Percentiles rank a stretch among this genome's conserved stretches.
Evolutionary conservation across 2,113 vertebrate genomes (phyloP).

Genomic region (Hyla sarda): DNA sequence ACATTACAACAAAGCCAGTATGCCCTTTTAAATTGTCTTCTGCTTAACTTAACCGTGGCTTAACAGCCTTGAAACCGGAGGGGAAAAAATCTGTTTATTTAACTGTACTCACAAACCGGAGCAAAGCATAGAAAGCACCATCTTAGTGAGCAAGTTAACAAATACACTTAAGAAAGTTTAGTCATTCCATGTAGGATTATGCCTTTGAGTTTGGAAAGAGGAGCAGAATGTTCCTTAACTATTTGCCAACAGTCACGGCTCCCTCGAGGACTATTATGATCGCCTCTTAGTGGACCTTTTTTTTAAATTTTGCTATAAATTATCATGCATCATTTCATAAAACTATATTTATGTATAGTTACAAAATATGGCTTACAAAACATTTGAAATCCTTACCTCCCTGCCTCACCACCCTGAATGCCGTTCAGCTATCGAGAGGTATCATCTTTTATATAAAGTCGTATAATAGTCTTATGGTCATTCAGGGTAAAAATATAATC

Average conservation of each 20-base stretch:
- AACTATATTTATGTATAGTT: too few relatives aligned
- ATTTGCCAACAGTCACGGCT: neutral
- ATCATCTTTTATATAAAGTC: too few relatives aligned
- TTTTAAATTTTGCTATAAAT: too few relatives aligned
- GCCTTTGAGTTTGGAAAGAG: neutral
- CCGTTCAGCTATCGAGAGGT: too few relatives aligned
- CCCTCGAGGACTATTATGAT: neutral
- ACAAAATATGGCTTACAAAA: too few relatives aligned
- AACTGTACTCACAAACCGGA: conserved; percentile 63
- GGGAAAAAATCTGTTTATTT: conserved; percentile 66
- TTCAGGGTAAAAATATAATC: too few relatives aligned
- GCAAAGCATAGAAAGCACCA: conserved; percentile 19
- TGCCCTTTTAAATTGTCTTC: conserved; percentile 69
- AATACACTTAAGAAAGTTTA: neutral
- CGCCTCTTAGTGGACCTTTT: neutral
- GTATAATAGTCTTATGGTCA: too few relatives aligned
- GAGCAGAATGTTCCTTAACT: neutral
- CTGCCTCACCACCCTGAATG: too few relatives aligned
- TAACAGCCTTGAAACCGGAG: conserved; percentile 63
- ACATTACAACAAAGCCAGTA: conserved; percentile 69
- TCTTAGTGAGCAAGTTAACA: neutral
- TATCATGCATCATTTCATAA: too few relatives aligned
- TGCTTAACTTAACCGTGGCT: conserved; percentile 63
- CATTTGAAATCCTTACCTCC: too few relatives aligned
- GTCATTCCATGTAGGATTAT: neutral